Percentiles rank a stretch among this genome's conserved stretches.
Evolutionary conservation across 2,888 invertebrate species (phyloP).

Genomic region (Vesta saturnalis): DNA sequence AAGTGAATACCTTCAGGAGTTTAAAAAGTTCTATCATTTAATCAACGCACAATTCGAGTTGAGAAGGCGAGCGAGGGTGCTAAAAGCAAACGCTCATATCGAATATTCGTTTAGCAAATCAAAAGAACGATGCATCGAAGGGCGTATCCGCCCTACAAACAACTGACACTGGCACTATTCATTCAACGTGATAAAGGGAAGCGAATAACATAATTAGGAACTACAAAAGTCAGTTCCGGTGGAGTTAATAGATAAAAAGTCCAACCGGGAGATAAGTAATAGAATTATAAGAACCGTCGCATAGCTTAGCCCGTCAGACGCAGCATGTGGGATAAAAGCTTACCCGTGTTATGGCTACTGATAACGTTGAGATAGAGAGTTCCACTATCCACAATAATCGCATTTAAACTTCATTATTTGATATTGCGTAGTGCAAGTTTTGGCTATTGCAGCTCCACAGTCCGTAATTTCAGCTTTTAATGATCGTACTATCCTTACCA

Average conservation of each 20-base stretch:
- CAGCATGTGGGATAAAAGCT: constrained; percentile 49
- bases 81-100: constrained; percentile 33
- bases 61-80: constrained; percentile 26
- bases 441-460: constrained; percentile 35
- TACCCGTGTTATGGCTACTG: constrained; percentile 46
- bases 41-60: constrained; percentile 34
- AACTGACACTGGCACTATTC: constrained; percentile 44
- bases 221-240: constrained; percentile 57
- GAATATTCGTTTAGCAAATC: constrained; percentile 38
- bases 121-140: constrained; percentile 27
- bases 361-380: constrained; percentile 40
- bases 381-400: constrained; percentile 40
- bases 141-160: constrained; percentile 39
- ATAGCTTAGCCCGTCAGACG: constrained; percentile 47
- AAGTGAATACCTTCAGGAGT: constrained; percentile 26
- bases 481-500: constrained; percentile 46
- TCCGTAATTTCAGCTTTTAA: constrained; percentile 45
- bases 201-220: constrained; percentile 58
- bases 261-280: constrained; percentile 59
- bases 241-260: constrained; percentile 61
- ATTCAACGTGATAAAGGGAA: constrained; percentile 47
- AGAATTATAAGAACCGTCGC: constrained; percentile 58
- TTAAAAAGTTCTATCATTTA: constrained; percentile 36
- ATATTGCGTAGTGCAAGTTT: constrained; percentile 44
- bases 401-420: constrained; percentile 49